Evolutionary conservation across 2,797 vertebrate species (phyloP).

Genomic region (Bradypodion pumilum): DNA sequence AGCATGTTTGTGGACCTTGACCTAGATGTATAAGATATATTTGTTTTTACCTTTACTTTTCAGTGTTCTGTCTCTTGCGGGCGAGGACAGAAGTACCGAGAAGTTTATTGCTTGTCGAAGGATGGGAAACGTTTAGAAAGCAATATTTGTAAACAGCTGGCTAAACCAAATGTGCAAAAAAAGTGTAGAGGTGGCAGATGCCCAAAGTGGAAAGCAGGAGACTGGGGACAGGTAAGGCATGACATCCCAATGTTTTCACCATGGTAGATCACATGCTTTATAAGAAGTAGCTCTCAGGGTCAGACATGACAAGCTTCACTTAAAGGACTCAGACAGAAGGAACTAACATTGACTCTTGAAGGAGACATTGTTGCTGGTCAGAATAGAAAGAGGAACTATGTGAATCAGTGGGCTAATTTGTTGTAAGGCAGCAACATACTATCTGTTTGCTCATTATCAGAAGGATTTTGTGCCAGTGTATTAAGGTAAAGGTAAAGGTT

Average conservation of each 20-base stretch:
- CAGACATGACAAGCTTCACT: not conserved
- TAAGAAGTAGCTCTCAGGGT: not conserved
- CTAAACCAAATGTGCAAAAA: constrained; percentile 86
- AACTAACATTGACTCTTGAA: not conserved
- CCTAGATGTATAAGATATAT: constrained; percentile 49
- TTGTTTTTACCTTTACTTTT: constrained; percentile 76
- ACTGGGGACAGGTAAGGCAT: constrained; percentile 90
- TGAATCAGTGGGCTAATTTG: not conserved
- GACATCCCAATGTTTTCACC: constrained; percentile 47
- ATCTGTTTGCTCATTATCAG: too few relatives aligned
- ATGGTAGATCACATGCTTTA: not conserved
- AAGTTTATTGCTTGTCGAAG: constrained; percentile 87
- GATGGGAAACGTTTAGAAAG: constrained; percentile 85
- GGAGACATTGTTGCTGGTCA: not conserved
- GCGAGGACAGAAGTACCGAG: constrained; percentile 88
- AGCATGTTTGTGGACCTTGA: not conserved
- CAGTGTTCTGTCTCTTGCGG: constrained; percentile 95
- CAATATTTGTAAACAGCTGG: constrained; percentile 86
- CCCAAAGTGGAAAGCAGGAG: constrained; percentile 91
- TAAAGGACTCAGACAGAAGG: not conserved
- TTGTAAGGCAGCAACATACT: not conserved
- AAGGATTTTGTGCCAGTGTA: too few relatives aligned
- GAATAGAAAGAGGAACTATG: not conserved
- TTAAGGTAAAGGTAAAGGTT: too few relatives aligned
- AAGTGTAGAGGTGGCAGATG: constrained; percentile 90